These are phyloP conservation scores for Sebastes hubbsi DNA, from an alignment of 2,797 vertebrate genomes.

Conservation along the genomic window DNA sequence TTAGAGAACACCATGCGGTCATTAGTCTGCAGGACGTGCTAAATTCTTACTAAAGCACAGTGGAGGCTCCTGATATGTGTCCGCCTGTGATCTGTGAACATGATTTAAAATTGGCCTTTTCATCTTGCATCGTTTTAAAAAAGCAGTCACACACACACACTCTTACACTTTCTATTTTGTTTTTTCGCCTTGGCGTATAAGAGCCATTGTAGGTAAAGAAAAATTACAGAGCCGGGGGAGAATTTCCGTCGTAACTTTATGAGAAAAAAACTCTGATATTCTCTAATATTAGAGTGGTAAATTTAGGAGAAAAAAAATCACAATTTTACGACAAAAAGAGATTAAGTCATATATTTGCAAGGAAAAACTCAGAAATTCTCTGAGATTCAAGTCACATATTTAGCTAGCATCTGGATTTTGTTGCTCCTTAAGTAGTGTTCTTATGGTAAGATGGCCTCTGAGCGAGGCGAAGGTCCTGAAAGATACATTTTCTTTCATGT, in stretches of 20 bases:
- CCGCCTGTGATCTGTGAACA: neutral
- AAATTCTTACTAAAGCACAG: constrained; percentile 21
- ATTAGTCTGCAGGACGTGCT: constrained; percentile 29
- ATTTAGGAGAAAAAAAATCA: too few species aligned
- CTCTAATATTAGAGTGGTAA: too few species aligned
- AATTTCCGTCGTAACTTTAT: too few species aligned
- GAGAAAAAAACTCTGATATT: too few species aligned
- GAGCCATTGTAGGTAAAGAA: neutral
- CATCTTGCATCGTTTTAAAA: neutral
- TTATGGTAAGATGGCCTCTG: too few species aligned
- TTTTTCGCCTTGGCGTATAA: neutral
- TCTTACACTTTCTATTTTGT: neutral
- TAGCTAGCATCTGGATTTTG: too few species aligned
- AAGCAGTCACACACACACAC: neutral
- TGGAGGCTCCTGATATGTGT: neutral
- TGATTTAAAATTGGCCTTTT: constrained; percentile 23
- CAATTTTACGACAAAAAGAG: too few species aligned
- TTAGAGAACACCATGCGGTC: constrained; percentile 9
- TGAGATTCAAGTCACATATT: too few species aligned
- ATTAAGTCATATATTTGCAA: too few species aligned
- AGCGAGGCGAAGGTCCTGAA: neutral
- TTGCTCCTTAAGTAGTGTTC: too few species aligned
- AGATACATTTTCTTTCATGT: neutral
- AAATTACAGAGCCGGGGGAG: neutral
- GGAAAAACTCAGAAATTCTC: too few species aligned